Evolutionary conservation across 2,888 invertebrate genomes (phyloP), one percentile per base, ranked within the genome.

Genomic region (Iphiclides podalirius): DNA sequence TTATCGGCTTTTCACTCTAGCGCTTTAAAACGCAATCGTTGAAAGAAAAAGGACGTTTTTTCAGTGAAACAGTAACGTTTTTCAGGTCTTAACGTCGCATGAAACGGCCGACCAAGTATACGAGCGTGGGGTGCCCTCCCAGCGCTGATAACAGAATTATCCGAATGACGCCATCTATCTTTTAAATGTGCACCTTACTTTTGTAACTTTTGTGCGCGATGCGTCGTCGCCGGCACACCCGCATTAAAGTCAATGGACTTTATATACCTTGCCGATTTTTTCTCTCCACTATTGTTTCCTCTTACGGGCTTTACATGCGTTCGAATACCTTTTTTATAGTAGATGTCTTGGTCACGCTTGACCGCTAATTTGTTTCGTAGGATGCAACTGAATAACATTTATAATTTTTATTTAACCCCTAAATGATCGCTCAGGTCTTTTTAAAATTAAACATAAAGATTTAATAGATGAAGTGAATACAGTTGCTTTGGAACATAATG

Each of bases 71-170:
- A 77, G 79, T 82, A 78, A 84, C 84, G 79, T 83, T 83, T 80
- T 80, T 81, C 80, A 81, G 80, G 79, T 77, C 80, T 82, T 84
- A 81, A 81, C 79, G 80, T 81, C 79, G 74, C 69, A 75, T 77
- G 78, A 80, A 85, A 85, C 80, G 79, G 81, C 75, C 82, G 70
- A 79, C 78, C 78, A 75, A 82, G 84, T 79, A 80, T 79, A 84
- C 81, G 81, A 80, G 78, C 75, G 68, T 72, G 71, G 75, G 79
- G 79, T 77, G 80, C 83, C 82, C 85, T 86, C 83, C 76, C 76
- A 64, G 76, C 75, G 83, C 82, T 90, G 91, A 91, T 91, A 91
- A 91, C 90, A 89, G 90, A 91, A 91, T 91, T 90, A 91, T 90
- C 90, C 89, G 83, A 91, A 91, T 90, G 85, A 89, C 84, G 82